These are phyloP conservation scores for Gila orcuttii DNA, from an alignment of 2,113 vertebrate species.

Conservation along the genomic window DNA sequence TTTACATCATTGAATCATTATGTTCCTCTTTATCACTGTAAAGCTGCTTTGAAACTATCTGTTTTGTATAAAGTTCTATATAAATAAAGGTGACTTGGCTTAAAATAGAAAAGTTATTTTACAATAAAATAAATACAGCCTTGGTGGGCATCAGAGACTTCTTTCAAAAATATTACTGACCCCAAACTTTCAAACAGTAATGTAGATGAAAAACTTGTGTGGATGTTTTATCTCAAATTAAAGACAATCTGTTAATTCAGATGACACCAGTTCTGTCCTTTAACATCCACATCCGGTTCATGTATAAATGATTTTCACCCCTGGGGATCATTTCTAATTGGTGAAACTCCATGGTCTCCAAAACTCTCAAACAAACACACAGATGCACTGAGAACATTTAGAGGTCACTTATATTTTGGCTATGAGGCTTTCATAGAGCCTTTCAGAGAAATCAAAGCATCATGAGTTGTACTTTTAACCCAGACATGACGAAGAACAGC, in stretches of 20 bases:
- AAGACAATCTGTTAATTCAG: not conserved
- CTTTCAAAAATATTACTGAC: not conserved
- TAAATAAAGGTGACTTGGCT: not conserved
- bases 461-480: not conserved
- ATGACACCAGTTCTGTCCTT: not conserved
- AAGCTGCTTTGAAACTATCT: too few relatives aligned
- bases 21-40: too few relatives aligned
- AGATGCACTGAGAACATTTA: not conserved
- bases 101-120: not conserved
- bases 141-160: not conserved
- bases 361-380: not conserved
- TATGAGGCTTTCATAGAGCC: not conserved
- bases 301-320: not conserved
- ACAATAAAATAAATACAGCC: not conserved
- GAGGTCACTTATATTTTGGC: constrained; percentile 23
- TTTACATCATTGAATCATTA: too few relatives aligned
- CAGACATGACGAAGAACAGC: not conserved
- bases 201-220: not conserved
- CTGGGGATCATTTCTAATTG: not conserved
- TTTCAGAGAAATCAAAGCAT: not conserved
- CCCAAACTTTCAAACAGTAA: not conserved
- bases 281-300: not conserved
- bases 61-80: too few relatives aligned
- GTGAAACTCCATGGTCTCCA: not conserved
- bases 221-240: not conserved